Percentiles rank a stretch among this genome's conserved stretches.
phyloP scores from a whole-genome alignment of 1,140 invertebrate genomes.

The Bombus affinis region DNA sequence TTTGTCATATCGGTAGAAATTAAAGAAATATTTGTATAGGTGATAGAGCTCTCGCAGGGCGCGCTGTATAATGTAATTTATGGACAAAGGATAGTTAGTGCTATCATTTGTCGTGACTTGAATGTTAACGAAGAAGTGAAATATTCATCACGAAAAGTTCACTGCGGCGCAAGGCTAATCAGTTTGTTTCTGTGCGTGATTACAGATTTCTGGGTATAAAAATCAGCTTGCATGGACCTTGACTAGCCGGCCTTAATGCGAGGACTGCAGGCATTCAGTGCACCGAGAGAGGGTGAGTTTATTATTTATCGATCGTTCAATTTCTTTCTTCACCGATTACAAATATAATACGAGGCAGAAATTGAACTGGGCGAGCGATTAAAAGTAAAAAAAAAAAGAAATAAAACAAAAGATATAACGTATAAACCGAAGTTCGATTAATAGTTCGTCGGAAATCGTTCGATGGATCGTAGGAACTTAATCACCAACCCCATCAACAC shows the following conservation, averaged over 20 bases:
- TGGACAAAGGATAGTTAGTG: not conserved
- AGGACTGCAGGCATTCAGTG: constrained; percentile 30
- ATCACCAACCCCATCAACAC: not conserved
- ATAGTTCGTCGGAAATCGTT: not conserved
- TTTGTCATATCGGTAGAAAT: too few species aligned
- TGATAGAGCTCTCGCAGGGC: too few species aligned
- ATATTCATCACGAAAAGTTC: not conserved
- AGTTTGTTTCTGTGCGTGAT: not conserved
- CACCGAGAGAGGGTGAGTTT: constrained; percentile 34
- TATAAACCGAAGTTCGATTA: not conserved
- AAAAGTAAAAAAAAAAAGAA: not conserved
- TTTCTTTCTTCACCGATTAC: not conserved
- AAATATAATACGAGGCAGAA: not conserved
- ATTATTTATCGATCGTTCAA: constrained; percentile 5
- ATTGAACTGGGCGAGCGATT: not conserved
- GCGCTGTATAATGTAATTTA: not conserved
- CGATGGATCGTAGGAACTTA: not conserved
- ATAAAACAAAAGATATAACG: not conserved
- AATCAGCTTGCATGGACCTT: constrained; percentile 46
- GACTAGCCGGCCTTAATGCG: constrained; percentile 27
- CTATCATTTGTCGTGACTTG: not conserved
- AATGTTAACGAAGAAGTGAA: not conserved
- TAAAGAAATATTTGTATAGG: too few species aligned
- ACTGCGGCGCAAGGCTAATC: not conserved
- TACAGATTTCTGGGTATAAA: constrained; percentile 21